Evolutionary conservation across 2,888 invertebrate genomes (phyloP).

Genomic region (Cerceris rybyensis): DNA sequence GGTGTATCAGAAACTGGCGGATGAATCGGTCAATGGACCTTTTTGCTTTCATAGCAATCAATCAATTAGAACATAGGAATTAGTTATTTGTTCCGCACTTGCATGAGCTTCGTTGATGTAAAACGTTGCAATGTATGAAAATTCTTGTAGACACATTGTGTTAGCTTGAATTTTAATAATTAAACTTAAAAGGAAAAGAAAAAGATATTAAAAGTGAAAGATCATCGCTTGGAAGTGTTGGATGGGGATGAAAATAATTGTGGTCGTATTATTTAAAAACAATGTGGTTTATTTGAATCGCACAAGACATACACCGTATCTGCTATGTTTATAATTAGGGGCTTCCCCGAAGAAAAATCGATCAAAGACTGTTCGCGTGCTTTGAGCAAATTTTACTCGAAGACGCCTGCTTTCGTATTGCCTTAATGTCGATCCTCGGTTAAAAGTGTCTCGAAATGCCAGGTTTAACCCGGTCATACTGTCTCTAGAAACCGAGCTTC

Average conservation of each 20-base stretch:
- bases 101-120: background rate
- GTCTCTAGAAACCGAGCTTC: constrained; percentile 74
- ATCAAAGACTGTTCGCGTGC: constrained; percentile 66
- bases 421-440: constrained; percentile 79
- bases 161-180: background rate
- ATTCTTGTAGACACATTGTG: background rate
- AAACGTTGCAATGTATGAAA: background rate
- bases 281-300: constrained; percentile 82
- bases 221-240: background rate
- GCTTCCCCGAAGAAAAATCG: constrained; percentile 68
- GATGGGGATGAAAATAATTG: background rate
- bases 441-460: constrained; percentile 67
- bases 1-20: constrained; percentile 40
- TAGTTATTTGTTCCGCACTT: constrained; percentile 18
- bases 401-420: constrained; percentile 76
- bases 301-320: constrained; percentile 82
- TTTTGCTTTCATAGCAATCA: constrained; percentile 33
- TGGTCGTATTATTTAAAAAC: constrained; percentile 78
- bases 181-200: background rate
- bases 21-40: constrained; percentile 22
- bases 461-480: constrained; percentile 51
- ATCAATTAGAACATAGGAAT: constrained; percentile 30
- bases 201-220: background rate
- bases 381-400: constrained; percentile 62
- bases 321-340: constrained; percentile 80